Evolutionary conservation across 2,113 vertebrate genomes (phyloP).

Genomic region (Orycteropus afer): DNA sequence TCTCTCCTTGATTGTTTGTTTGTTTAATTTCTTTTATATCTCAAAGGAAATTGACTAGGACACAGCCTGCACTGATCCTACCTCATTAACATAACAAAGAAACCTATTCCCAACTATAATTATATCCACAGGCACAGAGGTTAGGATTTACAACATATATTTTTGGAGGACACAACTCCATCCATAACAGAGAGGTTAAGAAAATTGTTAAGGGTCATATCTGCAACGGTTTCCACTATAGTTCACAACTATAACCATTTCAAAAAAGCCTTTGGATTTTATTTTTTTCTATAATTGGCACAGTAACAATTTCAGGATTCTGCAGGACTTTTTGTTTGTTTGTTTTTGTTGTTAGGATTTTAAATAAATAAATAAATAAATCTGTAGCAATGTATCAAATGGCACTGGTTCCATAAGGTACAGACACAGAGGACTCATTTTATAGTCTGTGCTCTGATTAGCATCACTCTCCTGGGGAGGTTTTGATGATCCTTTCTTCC

Average conservation of each 20-base stretch:
- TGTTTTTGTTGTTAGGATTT: not conserved
- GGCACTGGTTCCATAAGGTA: not conserved
- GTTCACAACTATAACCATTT: not conserved
- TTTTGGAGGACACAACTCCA: not conserved
- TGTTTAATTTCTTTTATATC: not conserved
- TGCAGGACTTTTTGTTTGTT: not conserved
- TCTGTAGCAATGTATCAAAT: not conserved
- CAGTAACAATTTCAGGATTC: not conserved
- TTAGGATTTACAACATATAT: not conserved
- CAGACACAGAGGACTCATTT: not conserved
- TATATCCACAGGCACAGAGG: not conserved
- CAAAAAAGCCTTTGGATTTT: not conserved
- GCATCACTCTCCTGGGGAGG: not conserved
- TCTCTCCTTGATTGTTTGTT: not conserved
- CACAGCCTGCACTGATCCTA: not conserved
- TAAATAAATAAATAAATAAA: not conserved
- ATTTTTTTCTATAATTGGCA: not conserved
- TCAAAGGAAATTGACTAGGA: not conserved
- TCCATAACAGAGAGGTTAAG: not conserved
- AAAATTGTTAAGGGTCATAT: not conserved
- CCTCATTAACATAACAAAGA: not conserved
- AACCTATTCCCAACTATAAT: not conserved
- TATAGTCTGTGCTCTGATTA: not conserved
- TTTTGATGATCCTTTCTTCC: not conserved
- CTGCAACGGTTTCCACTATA: too few species aligned